Evolutionary conservation across 2,113 vertebrate species (phyloP).

Genomic region (Datnioides undecimradiatus): DNA sequence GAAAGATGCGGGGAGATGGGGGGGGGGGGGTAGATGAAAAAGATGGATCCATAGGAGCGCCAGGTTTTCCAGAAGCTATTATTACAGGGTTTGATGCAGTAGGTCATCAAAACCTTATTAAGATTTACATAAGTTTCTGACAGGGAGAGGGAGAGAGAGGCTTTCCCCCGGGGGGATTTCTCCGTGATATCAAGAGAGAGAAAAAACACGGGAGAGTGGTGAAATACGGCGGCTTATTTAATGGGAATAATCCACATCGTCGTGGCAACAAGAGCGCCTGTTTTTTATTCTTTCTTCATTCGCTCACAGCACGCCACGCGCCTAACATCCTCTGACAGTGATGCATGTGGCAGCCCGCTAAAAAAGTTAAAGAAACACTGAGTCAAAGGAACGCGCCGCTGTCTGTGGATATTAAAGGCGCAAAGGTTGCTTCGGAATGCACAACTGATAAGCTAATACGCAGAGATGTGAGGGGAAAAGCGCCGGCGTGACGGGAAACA

Average conservation of each 20-base stretch:
- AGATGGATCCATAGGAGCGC: conserved; percentile 19
- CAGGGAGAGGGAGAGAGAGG: conserved; percentile 44
- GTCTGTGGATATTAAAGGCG: not conserved
- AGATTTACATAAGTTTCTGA: conserved; percentile 73
- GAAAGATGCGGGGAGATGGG: conserved; percentile 13
- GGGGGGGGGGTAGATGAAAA: not conserved
- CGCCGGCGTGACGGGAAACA: not conserved
- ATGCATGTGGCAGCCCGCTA: conserved; percentile 28
- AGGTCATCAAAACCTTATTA: conserved; percentile 80
- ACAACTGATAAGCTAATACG: not conserved
- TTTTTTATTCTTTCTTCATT: conserved; percentile 8
- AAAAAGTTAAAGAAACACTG: not conserved
- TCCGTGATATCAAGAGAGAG: conserved; percentile 17
- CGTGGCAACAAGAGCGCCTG: not conserved
- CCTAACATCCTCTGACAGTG: conserved; percentile 43
- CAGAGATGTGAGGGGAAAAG: not conserved
- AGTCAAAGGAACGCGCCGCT: not conserved
- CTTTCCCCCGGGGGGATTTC: conserved; percentile 30
- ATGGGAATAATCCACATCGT: conserved; percentile 48
- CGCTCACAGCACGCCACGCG: conserved; percentile 26
- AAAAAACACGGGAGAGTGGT: conserved; percentile 19
- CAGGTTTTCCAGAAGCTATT: conserved; percentile 65
- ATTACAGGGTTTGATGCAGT: conserved; percentile 71
- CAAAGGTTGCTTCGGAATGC: not conserved
- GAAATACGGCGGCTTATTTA: conserved; percentile 53